A percentile compares a stretch with the other conserved stretches of the same genome.
phyloP scores from a whole-genome alignment of 2,888 invertebrate genomes.

The Metacarcinus magister region DNA sequence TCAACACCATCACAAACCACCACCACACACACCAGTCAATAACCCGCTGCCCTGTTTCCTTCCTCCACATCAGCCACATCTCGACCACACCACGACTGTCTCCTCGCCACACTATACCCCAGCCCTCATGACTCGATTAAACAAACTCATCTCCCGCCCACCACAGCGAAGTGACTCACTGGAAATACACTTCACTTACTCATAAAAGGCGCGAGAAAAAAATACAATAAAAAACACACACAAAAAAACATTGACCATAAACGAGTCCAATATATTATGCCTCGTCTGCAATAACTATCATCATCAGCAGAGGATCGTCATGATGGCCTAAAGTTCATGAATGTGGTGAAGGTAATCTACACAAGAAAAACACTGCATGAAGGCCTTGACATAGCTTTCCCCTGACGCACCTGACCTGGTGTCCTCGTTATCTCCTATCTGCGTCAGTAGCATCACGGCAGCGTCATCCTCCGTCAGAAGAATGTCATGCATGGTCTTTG shows the following conservation, averaged over 20 bases:
- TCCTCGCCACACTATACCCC: neutral
- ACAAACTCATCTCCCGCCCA: neutral
- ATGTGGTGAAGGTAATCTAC: neutral
- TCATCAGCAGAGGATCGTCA: neutral
- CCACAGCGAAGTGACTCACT: neutral
- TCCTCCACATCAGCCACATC: neutral
- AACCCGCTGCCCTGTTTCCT: neutral
- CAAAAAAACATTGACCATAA: neutral
- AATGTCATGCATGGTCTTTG: neutral
- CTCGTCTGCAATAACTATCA: neutral
- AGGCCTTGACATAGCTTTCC: conserved; percentile 32
- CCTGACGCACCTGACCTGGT: conserved; percentile 26
- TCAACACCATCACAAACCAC: neutral
- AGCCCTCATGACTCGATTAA: neutral
- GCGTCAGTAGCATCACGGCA: neutral
- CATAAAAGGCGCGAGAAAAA: neutral
- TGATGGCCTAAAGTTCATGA: neutral
- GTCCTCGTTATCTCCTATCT: conserved; percentile 19
- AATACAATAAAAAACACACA: neutral
- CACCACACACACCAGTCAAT: neutral
- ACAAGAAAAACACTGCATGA: neutral
- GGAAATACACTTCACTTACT: neutral
- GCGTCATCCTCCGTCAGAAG: neutral
- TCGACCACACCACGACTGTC: neutral
- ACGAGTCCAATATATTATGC: neutral